Conservation (phyloP, 1,140 invertebrate species). For the Andrena cerasifolii region DNA sequence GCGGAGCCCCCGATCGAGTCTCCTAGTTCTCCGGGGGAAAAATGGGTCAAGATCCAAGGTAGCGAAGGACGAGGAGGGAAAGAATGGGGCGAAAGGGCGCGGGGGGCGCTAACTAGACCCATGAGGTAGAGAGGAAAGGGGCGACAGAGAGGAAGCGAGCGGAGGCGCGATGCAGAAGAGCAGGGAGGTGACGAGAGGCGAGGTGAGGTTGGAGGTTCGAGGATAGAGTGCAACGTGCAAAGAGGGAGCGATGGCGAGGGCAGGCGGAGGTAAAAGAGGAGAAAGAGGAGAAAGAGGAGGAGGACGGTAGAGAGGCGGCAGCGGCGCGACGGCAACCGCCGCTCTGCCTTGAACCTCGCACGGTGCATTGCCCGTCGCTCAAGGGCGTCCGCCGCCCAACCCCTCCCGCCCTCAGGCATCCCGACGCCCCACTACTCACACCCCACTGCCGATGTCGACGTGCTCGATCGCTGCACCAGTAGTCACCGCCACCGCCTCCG, state of each 20-base stretch:
- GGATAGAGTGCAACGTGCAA: constrained; percentile 24
- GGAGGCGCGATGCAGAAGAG: constrained; percentile 41
- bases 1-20: neutral
- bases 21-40: constrained; percentile 18
- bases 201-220: constrained; percentile 49
- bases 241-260: constrained; percentile 23
- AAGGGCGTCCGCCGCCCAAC: constrained; percentile 79
- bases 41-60: constrained; percentile 59
- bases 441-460: constrained; percentile 25
- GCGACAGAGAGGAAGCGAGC: constrained; percentile 10
- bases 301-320: constrained; percentile 58
- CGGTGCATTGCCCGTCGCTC: constrained; percentile 83
- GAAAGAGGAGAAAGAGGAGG: constrained; percentile 15
- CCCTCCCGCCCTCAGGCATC: constrained; percentile 49
- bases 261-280: constrained; percentile 27
- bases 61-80: constrained; percentile 22
- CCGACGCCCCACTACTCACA: constrained; percentile 44
- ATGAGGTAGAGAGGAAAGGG: constrained; percentile 21
- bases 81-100: neutral
- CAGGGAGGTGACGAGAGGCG: constrained; percentile 50
- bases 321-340: constrained; percentile 78
- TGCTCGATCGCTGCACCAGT: constrained; percentile 60
- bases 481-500: constrained; percentile 38
- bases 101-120: neutral
- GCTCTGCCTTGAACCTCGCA: constrained; percentile 83